These are phyloP conservation scores for Noctua pronuba DNA, from an alignment of 2,888 invertebrate species.

Conservation along the genomic window DNA sequence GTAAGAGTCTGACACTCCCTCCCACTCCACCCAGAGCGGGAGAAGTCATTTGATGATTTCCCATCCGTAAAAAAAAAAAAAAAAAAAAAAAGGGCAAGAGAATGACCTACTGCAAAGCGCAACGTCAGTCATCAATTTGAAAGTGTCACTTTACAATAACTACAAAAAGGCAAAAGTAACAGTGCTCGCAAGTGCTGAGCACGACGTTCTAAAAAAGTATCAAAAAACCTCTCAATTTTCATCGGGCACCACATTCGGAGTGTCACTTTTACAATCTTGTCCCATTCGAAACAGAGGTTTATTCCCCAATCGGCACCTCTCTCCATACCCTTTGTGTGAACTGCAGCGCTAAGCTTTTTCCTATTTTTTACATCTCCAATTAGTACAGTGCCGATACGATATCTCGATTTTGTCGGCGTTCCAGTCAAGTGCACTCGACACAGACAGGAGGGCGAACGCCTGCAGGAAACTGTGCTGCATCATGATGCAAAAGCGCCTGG, in stretches of 20 bases:
- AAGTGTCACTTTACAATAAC: background rate
- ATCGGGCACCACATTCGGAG: background rate
- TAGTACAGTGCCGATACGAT: constrained; percentile 49
- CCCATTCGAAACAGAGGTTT: background rate
- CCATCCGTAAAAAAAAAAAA: no score
- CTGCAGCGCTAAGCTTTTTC: constrained; percentile 1
- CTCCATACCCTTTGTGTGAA: background rate
- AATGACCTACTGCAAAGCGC: background rate
- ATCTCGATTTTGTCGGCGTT: constrained; percentile 39
- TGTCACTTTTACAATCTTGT: background rate
- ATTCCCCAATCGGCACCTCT: background rate
- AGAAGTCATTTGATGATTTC: no score
- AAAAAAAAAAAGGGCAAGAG: no score
- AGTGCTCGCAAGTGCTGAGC: background rate
- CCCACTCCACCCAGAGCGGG: no score
- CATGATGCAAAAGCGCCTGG: constrained; percentile 25
- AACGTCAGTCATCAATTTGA: background rate
- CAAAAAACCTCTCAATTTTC: background rate
- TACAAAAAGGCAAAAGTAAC: background rate
- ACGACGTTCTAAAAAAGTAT: background rate
- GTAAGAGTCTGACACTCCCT: no score
- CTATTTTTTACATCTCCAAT: constrained; percentile 45
- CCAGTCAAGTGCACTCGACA: constrained; percentile 30
- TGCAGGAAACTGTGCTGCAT: constrained; percentile 43
- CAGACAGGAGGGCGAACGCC: constrained; percentile 29